Evolutionary conservation across 2,113 vertebrate genomes (phyloP).

Genomic region (Falco punctatus): DNA sequence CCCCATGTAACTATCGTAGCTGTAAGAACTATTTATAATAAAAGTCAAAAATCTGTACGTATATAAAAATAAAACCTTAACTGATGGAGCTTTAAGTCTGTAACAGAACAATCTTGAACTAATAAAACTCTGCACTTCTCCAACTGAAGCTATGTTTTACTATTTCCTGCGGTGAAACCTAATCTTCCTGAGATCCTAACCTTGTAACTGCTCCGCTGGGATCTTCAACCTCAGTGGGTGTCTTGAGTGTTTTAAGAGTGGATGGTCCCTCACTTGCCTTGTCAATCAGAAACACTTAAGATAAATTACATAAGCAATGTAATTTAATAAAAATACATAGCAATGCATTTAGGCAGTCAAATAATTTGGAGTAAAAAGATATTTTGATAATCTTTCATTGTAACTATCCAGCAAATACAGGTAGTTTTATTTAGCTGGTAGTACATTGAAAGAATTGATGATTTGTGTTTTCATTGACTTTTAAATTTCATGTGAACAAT

Average conservation of each 20-base stretch:
- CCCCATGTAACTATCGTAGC: accelerated
- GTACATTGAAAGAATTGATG: background rate
- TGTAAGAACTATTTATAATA: background rate
- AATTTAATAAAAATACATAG: background rate
- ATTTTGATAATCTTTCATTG: background rate
- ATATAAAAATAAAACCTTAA: background rate
- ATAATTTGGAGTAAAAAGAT: background rate
- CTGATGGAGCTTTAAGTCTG: background rate
- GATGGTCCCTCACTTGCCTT: background rate
- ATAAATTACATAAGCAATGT: background rate
- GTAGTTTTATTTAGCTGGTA: background rate
- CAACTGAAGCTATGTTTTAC: background rate
- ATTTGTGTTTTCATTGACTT: background rate
- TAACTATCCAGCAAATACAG: background rate
- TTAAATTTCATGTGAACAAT: background rate
- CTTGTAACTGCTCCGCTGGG: background rate
- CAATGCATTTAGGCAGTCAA: background rate
- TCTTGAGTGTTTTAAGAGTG: background rate
- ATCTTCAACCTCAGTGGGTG: background rate
- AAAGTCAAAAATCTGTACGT: background rate
- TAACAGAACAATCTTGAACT: background rate
- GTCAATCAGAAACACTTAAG: background rate
- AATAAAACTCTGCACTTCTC: background rate
- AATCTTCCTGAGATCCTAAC: background rate
- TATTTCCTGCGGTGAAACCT: background rate